phyloP scores from a whole-genome alignment of 1,140 invertebrate genomes.

The Chelonus insularis region DNA sequence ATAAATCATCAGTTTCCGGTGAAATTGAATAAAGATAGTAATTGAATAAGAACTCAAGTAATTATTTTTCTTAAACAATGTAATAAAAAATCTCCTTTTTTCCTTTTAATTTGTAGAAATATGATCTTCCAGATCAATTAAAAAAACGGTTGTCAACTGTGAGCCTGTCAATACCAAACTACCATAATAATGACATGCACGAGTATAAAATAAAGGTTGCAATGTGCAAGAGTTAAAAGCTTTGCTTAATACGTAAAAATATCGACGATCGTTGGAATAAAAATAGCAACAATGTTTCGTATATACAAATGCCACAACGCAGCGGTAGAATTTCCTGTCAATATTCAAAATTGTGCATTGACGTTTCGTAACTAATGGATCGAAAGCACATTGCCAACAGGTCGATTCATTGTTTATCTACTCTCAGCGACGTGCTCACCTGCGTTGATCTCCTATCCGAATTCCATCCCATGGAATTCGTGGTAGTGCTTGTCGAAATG shows the following conservation, averaged over 20 bases:
- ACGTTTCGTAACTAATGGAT: constrained; percentile 27
- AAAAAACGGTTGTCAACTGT: too few species aligned
- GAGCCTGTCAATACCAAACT: too few species aligned
- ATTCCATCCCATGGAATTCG: constrained; percentile 14
- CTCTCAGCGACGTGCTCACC: neutral
- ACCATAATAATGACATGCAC: too few species aligned
- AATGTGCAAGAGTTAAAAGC: neutral
- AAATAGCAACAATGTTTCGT: too few species aligned
- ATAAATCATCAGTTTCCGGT: too few species aligned
- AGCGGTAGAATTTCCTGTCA: constrained; percentile 11
- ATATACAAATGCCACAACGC: neutral
- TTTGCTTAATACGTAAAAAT: neutral
- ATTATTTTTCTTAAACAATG: too few species aligned
- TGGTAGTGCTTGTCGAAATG: constrained; percentile 12
- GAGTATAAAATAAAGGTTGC: too few species aligned
- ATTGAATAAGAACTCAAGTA: too few species aligned
- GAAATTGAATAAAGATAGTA: too few species aligned
- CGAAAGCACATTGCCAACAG: constrained; percentile 27
- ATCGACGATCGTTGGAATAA: neutral
- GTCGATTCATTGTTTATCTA: constrained; percentile 25
- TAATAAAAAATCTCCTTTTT: too few species aligned
- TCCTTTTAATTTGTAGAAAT: too few species aligned
- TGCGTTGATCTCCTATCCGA: constrained; percentile 23
- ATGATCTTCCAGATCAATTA: too few species aligned
- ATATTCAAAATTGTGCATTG: constrained; percentile 19